Evolutionary conservation across 2,113 vertebrate species (phyloP).

Genomic region (Erythrolamprus reginae): DNA sequence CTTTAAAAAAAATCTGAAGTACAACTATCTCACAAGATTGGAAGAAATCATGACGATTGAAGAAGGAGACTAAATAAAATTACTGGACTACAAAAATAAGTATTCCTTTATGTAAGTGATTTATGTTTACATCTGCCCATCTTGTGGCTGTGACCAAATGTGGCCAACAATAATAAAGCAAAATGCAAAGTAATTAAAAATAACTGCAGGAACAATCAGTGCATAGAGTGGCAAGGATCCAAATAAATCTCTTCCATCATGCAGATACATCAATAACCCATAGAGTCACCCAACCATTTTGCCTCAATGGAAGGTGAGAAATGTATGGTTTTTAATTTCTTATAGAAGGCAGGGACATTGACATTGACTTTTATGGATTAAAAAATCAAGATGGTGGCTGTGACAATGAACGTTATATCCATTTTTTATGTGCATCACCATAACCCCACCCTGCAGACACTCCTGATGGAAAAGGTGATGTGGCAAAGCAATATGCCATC

Average conservation of each 20-base stretch:
- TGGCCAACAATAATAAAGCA: background rate
- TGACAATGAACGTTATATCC: background rate
- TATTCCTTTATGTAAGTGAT: background rate
- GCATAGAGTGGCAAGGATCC: background rate
- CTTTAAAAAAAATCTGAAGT: background rate
- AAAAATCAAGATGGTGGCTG: background rate
- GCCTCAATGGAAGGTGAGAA: background rate
- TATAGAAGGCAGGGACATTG: background rate
- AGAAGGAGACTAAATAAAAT: background rate
- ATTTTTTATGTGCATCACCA: background rate
- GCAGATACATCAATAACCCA: background rate
- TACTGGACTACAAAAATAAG: background rate
- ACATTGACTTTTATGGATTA: background rate
- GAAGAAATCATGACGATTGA: background rate
- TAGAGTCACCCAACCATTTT: background rate
- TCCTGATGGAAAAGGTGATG: background rate
- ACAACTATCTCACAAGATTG: background rate
- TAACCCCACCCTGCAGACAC: background rate
- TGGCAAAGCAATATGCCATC: background rate
- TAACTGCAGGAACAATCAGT: background rate
- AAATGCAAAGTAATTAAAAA: background rate
- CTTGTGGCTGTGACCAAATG: background rate
- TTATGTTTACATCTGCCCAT: background rate
- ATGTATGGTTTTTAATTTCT: background rate
- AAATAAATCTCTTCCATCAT: background rate